These are phyloP conservation scores for Xerus inauris DNA, from an alignment of 2,113 vertebrate species.

Conservation along the genomic window DNA sequence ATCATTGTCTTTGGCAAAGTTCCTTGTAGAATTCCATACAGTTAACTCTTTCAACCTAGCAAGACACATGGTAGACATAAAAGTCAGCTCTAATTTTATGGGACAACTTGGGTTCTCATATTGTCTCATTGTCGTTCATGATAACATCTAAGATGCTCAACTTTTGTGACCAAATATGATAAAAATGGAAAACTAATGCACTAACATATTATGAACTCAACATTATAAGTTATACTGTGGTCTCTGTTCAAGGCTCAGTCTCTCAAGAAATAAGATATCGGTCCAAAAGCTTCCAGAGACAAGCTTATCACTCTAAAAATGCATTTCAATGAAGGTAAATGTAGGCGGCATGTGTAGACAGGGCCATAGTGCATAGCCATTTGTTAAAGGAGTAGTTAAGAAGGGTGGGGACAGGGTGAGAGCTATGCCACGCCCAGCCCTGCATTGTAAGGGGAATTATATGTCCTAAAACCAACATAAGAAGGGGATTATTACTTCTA, in stretches of 20 bases:
- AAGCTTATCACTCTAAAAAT: neutral
- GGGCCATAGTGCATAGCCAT: neutral
- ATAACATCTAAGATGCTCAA: neutral
- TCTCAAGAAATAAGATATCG: neutral
- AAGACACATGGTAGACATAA: neutral
- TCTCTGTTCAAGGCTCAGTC: neutral
- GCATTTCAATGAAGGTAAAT: neutral
- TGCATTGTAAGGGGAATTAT: neutral
- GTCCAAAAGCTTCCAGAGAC: neutral
- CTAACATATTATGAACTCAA: neutral
- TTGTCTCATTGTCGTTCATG: slow-evolving; percentile 26
- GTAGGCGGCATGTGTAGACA: neutral
- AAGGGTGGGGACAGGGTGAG: neutral
- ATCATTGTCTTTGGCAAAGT: neutral
- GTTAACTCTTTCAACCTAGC: neutral
- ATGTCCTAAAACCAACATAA: neutral
- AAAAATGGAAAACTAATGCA: slow-evolving; percentile 16
- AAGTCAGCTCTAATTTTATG: neutral
- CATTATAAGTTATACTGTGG: neutral
- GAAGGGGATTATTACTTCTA: slow-evolving; percentile 26
- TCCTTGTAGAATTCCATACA: neutral
- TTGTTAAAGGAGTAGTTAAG: neutral
- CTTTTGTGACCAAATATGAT: neutral
- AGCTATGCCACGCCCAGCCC: neutral
- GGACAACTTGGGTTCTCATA: neutral